Percentiles rank a stretch among this genome's conserved stretches.
These are phyloP conservation scores for Luffia ferchaultella DNA, from an alignment of 2,888 invertebrate species.

Conservation along the genomic window DNA sequence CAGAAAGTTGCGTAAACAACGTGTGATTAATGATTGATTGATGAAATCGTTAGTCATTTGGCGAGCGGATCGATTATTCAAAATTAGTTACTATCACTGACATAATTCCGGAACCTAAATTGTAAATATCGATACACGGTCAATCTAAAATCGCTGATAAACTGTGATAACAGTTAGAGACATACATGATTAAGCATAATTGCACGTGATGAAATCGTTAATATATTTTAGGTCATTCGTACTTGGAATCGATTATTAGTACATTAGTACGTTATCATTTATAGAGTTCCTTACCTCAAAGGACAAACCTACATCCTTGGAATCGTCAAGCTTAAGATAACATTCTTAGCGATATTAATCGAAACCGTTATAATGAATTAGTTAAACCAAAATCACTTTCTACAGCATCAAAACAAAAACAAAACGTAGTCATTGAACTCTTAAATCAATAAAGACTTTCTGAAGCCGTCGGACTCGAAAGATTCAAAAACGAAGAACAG, in stretches of 20 bases:
- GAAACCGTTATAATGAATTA: too few species aligned
- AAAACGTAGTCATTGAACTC: neutral
- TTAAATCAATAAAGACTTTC: neutral
- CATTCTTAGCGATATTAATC: too few species aligned
- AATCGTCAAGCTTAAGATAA: too few species aligned
- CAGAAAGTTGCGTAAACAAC: slow-evolving; percentile 36
- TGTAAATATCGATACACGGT: neutral
- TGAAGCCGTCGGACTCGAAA: neutral
- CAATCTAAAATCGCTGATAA: neutral
- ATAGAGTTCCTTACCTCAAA: too few species aligned
- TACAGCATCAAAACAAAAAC: neutral
- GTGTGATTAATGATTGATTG: slow-evolving; percentile 25
- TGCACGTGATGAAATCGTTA: neutral
- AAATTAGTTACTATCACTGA: slow-evolving; percentile 19
- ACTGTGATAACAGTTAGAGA: neutral
- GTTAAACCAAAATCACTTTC: too few species aligned
- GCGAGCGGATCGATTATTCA: slow-evolving; percentile 40
- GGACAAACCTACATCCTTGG: too few species aligned
- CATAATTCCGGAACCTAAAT: neutral
- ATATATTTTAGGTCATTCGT: too few species aligned
- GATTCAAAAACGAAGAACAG: neutral
- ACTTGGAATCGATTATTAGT: too few species aligned
- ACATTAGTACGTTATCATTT: too few species aligned
- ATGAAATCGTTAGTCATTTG: slow-evolving; percentile 24
- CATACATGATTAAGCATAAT: neutral